Evolutionary conservation across 1,140 invertebrate species (phyloP).

Genomic region (Anastrepha ludens): DNA sequence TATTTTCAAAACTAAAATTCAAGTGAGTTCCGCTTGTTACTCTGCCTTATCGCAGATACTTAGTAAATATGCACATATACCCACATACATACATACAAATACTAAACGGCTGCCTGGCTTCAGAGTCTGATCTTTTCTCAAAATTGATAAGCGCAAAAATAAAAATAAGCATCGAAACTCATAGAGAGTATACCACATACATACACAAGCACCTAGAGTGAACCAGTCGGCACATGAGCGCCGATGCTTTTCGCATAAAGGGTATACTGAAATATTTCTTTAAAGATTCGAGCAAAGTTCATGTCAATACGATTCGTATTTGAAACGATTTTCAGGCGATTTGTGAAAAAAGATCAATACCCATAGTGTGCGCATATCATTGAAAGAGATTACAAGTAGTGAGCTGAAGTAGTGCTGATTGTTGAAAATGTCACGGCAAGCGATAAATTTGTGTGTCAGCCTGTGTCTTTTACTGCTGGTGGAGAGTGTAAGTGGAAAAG

Average conservation of each 20-base stretch:
- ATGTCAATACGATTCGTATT: background rate
- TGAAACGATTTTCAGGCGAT: background rate
- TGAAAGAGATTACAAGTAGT: conserved; percentile 7
- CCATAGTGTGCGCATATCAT: background rate
- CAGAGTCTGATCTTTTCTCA: background rate
- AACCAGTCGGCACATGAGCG: background rate
- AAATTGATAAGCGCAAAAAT: background rate
- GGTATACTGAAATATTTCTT: background rate
- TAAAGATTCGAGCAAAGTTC: background rate
- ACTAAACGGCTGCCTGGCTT: too few relatives aligned
- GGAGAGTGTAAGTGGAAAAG: background rate
- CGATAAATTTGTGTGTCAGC: background rate
- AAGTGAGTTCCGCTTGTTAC: too few relatives aligned
- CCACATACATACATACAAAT: background rate
- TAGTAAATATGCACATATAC: too few relatives aligned
- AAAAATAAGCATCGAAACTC: too few relatives aligned
- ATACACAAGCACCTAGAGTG: too few relatives aligned
- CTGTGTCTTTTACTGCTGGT: background rate
- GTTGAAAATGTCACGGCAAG: background rate
- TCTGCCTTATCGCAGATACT: background rate
- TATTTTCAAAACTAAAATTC: too few relatives aligned
- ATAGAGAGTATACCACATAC: too few relatives aligned
- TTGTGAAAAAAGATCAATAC: background rate
- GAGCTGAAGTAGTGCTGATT: background rate
- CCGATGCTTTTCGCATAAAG: background rate